Evolutionary conservation across 2,888 invertebrate genomes (phyloP).

Genomic region (Cartodere bifasciata): DNA sequence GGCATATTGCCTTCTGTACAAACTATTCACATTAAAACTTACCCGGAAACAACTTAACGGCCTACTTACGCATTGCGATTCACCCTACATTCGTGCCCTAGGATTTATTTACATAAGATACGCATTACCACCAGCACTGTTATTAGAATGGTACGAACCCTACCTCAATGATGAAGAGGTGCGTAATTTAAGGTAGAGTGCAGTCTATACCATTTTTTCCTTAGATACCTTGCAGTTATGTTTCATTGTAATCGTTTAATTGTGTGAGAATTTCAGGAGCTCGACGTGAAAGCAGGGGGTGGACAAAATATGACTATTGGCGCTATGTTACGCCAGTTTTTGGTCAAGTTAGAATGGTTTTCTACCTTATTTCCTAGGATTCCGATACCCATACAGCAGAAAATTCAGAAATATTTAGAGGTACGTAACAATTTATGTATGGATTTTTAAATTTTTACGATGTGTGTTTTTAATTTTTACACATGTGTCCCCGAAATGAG

Average conservation of each 20-base stretch:
- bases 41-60: slow-evolving; percentile 98
- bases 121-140: slow-evolving; percentile 88
- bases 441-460: too few species aligned
- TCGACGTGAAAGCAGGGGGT: slow-evolving; percentile 96
- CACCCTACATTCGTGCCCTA: slow-evolving; percentile 92
- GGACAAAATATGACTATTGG: slow-evolving; percentile 90
- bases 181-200: slow-evolving; percentile 37
- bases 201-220: slow-evolving; percentile 15
- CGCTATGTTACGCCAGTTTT: slow-evolving; percentile 80
- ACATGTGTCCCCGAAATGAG: too few species aligned
- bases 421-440: slow-evolving; percentile 25
- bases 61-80: slow-evolving; percentile 88
- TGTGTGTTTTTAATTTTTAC: too few species aligned
- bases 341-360: slow-evolving; percentile 97
- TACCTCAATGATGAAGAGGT: slow-evolving; percentile 93
- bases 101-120: slow-evolving; percentile 80
- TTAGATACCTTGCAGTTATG: background rate
- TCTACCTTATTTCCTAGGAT: slow-evolving; percentile 96
- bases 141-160: slow-evolving; percentile 95
- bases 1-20: slow-evolving; percentile 97
- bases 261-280: slow-evolving; percentile 44
- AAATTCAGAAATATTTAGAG: slow-evolving; percentile 63
- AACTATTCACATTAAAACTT: slow-evolving; percentile 88
- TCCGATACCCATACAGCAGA: slow-evolving; percentile 94
- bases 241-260: background rate